A percentile compares a stretch with the other conserved stretches of the same genome.
Evolutionary conservation across 1,140 invertebrate genomes (phyloP).

Genomic region (Bombus huntii): DNA sequence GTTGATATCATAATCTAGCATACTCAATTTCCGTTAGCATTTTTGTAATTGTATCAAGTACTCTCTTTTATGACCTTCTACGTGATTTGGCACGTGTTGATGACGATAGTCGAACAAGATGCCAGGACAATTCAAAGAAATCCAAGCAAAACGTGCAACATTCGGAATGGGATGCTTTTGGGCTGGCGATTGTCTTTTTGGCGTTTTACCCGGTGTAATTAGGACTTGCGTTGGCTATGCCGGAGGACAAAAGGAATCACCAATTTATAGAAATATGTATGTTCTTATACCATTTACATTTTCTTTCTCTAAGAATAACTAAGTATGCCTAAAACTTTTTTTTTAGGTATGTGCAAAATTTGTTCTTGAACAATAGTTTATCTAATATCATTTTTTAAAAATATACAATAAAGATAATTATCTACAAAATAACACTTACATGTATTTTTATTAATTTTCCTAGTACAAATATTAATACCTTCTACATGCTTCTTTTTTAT

Average conservation of each 20-base stretch:
- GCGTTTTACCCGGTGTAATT: slow-evolving; percentile 91
- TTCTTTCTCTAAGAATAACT: background rate
- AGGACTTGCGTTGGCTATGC: slow-evolving; percentile 97
- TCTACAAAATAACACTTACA: background rate
- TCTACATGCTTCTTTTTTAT: background rate
- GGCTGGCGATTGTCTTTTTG: slow-evolving; percentile 96
- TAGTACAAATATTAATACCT: background rate
- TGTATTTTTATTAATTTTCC: background rate
- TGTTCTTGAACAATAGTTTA: background rate
- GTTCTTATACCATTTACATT: slow-evolving; percentile 62
- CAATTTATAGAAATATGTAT: slow-evolving; percentile 95
- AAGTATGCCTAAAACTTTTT: background rate
- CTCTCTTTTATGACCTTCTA: background rate
- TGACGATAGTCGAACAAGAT: slow-evolving; percentile 67
- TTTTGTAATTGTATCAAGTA: background rate
- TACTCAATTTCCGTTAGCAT: background rate
- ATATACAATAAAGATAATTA: background rate
- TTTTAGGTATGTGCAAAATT: background rate
- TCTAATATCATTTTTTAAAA: background rate
- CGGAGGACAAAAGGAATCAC: slow-evolving; percentile 91
- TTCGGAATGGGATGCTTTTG: slow-evolving; percentile 99
- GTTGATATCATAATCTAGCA: background rate
- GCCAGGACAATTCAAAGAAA: slow-evolving; percentile 79
- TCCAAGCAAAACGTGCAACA: slow-evolving; percentile 86
- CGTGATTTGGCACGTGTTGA: background rate